Evolutionary conservation across 2,113 vertebrate species (phyloP).

Genomic region (Heterotis niloticus): DNA sequence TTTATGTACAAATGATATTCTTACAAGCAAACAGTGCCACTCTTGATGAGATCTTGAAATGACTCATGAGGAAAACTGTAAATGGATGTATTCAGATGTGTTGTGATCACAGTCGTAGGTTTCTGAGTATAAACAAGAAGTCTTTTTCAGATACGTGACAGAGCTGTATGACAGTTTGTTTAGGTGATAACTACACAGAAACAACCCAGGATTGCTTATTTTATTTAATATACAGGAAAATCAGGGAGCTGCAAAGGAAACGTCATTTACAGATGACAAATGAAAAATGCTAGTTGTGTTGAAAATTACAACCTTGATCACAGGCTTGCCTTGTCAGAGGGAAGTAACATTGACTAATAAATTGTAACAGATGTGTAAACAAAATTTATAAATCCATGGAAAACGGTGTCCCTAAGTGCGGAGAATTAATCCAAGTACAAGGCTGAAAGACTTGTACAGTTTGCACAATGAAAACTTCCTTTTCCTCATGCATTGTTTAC

Average conservation of each 20-base stretch:
- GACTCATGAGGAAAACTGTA: background rate
- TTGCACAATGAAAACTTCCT: background rate
- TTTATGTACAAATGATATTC: background rate
- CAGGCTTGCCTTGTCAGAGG: background rate
- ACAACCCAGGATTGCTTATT: no score
- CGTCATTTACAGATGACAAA: no score
- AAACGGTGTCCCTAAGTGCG: background rate
- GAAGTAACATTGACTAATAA: background rate
- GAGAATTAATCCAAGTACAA: background rate
- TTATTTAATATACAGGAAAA: no score
- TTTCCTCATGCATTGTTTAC: slow-evolving; percentile 8
- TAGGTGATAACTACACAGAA: no score
- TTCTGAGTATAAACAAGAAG: background rate
- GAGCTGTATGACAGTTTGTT: background rate
- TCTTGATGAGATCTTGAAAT: background rate
- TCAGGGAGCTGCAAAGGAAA: background rate
- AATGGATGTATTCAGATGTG: no score
- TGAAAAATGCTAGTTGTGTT: background rate
- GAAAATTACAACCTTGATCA: background rate
- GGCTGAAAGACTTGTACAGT: background rate
- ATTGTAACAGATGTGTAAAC: background rate
- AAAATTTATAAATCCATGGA: background rate
- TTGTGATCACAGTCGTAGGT: background rate
- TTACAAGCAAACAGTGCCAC: background rate
- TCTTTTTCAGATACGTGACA: background rate